These are phyloP conservation scores for Drosophila villosipedis DNA, from an alignment of 2,888 invertebrate species.

Conservation along the genomic window DNA sequence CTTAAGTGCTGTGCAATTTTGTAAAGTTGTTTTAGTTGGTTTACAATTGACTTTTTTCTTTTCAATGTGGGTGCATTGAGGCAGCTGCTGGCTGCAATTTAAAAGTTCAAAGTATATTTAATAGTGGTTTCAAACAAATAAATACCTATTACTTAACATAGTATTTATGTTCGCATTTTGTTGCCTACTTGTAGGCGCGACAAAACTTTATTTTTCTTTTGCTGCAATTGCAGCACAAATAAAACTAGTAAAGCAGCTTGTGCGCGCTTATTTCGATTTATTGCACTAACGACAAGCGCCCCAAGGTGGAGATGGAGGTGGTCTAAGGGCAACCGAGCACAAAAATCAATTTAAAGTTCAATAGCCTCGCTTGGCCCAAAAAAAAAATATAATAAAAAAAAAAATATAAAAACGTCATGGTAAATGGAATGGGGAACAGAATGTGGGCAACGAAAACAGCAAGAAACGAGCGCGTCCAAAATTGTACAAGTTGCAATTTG, in stretches of 20 bases:
- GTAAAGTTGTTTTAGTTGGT: not conserved
- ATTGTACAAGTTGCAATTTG: slow-evolving; percentile 65
- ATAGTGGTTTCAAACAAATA: not conserved
- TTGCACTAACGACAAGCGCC: slow-evolving; percentile 61
- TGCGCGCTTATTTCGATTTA: slow-evolving; percentile 68
- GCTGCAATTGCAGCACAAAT: slow-evolving; percentile 32
- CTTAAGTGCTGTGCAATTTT: slow-evolving; percentile 11
- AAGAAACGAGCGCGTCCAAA: slow-evolving; percentile 44
- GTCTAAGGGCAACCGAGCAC: slow-evolving; percentile 52
- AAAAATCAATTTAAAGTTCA: slow-evolving; percentile 80
- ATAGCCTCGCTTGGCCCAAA: slow-evolving; percentile 71
- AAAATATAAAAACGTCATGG: slow-evolving; percentile 9
- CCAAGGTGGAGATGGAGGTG: not conserved
- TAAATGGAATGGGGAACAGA: slow-evolving; percentile 22
- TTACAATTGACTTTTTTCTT: not conserved
- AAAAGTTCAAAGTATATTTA: not conserved
- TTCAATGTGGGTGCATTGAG: not conserved
- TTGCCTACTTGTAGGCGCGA: slow-evolving; percentile 31
- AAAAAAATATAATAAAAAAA: slow-evolving; percentile 20
- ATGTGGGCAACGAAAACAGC: slow-evolving; percentile 42
- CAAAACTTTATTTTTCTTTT: not conserved
- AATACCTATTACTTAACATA: not conserved
- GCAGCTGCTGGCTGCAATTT: not conserved
- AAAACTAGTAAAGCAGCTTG: slow-evolving; percentile 27
- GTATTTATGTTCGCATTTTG: not conserved